phyloP scores from a whole-genome alignment of 2,113 vertebrate species.

The Heterocephalus glaber region DNA sequence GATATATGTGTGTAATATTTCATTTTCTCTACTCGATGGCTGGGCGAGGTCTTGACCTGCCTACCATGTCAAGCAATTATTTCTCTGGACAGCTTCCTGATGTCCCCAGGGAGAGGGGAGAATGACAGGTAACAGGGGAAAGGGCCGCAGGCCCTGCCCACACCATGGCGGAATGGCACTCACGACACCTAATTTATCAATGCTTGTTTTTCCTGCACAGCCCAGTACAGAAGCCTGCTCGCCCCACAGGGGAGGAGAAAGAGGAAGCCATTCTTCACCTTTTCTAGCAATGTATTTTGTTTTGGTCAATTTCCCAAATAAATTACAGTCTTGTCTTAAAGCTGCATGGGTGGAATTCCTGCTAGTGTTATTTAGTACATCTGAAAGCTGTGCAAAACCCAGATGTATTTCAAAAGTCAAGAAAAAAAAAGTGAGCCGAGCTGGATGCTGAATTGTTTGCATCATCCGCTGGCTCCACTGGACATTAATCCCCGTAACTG shows the following conservation, averaged over 20 bases:
- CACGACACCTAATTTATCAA: constrained; percentile 8
- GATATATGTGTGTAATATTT: neutral
- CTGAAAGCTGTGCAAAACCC: constrained; percentile 24
- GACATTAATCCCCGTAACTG: constrained; percentile 56
- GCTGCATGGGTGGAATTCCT: neutral
- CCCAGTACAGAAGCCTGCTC: neutral
- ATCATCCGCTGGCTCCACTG: neutral
- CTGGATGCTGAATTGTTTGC: neutral
- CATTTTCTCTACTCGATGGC: neutral
- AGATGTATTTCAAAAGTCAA: neutral
- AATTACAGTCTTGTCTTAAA: constrained; percentile 53
- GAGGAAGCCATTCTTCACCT: constrained; percentile 28
- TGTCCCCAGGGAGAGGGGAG: neutral
- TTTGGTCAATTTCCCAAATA: constrained; percentile 69
- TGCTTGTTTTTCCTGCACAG: neutral
- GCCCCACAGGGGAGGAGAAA: neutral
- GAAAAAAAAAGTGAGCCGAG: neutral
- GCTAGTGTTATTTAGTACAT: neutral
- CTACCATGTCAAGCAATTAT: neutral
- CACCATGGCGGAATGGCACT: neutral
- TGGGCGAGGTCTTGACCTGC: neutral
- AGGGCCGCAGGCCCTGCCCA: neutral
- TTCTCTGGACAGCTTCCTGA: constrained; percentile 44
- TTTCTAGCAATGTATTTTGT: constrained; percentile 45
- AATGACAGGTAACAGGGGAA: neutral